These are phyloP conservation scores for Petrocephalus microphthalmus DNA, from an alignment of 2,113 vertebrate species.

Conservation along the genomic window DNA sequence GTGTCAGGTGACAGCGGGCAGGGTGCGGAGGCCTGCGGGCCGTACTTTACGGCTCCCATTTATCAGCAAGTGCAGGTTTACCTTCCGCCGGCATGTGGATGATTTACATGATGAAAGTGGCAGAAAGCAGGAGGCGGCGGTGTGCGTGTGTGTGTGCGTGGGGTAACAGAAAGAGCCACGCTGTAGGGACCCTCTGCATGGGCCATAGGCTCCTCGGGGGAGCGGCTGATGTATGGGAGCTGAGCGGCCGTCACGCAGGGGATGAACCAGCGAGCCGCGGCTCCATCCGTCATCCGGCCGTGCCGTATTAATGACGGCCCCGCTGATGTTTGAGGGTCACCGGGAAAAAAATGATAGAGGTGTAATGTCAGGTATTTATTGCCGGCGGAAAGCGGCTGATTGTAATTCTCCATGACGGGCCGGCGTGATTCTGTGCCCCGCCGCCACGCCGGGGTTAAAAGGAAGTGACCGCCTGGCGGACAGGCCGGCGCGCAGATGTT, in stretches of 20 bases:
- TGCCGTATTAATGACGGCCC: slow-evolving; percentile 67
- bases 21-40: not conserved
- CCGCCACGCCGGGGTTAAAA: slow-evolving; percentile 4
- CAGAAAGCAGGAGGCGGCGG: not conserved
- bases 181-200: not conserved
- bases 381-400: slow-evolving; percentile 52
- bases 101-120: not conserved
- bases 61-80: not conserved
- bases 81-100: not conserved
- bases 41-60: not conserved
- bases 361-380: slow-evolving; percentile 63
- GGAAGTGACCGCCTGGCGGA: not conserved
- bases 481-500: not conserved
- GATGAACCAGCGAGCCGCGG: slow-evolving; percentile 59
- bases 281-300: slow-evolving; percentile 62
- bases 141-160: no score
- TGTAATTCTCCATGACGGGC: slow-evolving; percentile 59
- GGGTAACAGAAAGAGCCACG: not conserved
- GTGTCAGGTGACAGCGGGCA: not conserved
- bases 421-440: slow-evolving; percentile 49
- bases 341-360: slow-evolving; percentile 55
- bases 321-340: slow-evolving; percentile 63
- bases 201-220: not conserved
- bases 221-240: slow-evolving; percentile 53
- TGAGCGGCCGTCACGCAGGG: slow-evolving; percentile 55